Base-by-base conservation (phyloP, 2,113 vertebrate genomes). In the Brachyhypopomus occidentalis region DNA sequence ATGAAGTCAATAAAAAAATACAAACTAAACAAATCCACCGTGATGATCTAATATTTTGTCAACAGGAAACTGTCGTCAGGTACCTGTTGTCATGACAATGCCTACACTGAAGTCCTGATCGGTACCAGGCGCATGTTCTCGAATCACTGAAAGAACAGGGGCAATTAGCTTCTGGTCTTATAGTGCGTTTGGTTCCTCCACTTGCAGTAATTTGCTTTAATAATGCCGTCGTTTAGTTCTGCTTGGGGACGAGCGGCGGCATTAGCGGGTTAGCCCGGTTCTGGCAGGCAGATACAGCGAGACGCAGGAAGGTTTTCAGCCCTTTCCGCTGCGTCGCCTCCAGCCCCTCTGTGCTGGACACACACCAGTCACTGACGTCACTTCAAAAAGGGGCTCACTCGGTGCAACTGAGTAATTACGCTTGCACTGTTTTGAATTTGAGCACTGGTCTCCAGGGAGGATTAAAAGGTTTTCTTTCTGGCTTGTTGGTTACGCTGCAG, bases 341-440 rank as follows among this genome's bases (percentile, higher is more conserved):
- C 71, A 74, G 77, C 77, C 86, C 87, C 84, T 81, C 80, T 72
- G 30, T 27, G 45, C 82, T 78, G 86, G 87, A 86, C 17, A 34
- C 22, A 3, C 48, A 81, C 84, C 90, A 91, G 83, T 8, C 66
- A 23, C 45, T 2, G 84, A 63, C 74, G 80, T 86, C 81, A 86
- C 87, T 17, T 74, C 72, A 78, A 85, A 76, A 84, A 75, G 83
- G 59, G 41, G 80, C 58, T 36, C 11, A n/a, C 56, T 59, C 63
- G 84, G 77, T 45, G 38, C 23, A 83, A 78, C 77, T 82, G 82
- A 78, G 67, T 76, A 74, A 87, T 87, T 87, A 76, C 84, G 81
- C 83, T 87, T 89, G 86, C 83, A 88, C 88, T 90, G 89, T 91
- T 91, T 88, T 87, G 81, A 77, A 78, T 84, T 64, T 23, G 38